Percentiles rank a stretch among this genome's conserved stretches.
Evolutionary conservation across 1,140 invertebrate species (phyloP).

Genomic region (Ptiloglossa arizonensis): DNA sequence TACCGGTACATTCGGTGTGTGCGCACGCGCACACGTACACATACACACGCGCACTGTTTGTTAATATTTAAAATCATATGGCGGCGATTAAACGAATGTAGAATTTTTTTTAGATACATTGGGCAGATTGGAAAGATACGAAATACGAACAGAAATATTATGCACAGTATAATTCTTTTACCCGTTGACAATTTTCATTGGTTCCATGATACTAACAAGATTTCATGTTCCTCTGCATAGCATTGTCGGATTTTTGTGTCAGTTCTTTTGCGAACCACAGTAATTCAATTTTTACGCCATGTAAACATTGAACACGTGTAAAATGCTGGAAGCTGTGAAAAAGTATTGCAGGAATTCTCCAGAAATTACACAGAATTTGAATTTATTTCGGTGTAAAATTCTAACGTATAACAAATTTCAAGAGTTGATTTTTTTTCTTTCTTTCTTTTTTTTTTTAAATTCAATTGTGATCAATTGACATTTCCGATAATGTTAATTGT

Average conservation of each 20-base stretch:
- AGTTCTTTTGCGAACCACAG: background rate
- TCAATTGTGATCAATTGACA: too few relatives aligned
- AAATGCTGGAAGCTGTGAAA: constrained; percentile 71
- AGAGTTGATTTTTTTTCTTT: too few relatives aligned
- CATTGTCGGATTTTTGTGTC: background rate
- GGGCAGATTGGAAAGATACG: background rate
- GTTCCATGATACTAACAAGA: constrained; percentile 19
- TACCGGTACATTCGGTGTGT: background rate
- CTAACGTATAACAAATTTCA: constrained; percentile 3
- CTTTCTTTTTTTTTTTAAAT: too few relatives aligned
- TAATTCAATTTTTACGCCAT: background rate
- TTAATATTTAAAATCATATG: background rate
- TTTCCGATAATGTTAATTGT: background rate
- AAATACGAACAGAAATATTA: background rate
- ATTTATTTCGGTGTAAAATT: background rate
- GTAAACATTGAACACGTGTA: background rate
- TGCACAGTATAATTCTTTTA: background rate
- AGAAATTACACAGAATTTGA: background rate
- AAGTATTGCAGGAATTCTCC: constrained; percentile 70
- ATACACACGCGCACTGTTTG: too few relatives aligned
- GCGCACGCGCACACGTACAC: too few relatives aligned
- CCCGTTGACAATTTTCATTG: background rate
- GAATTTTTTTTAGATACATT: background rate
- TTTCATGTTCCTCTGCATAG: background rate
- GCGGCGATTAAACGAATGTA: background rate